Base-by-base conservation (phyloP, 2,797 vertebrate species). In the Cygnus olor region DNA sequence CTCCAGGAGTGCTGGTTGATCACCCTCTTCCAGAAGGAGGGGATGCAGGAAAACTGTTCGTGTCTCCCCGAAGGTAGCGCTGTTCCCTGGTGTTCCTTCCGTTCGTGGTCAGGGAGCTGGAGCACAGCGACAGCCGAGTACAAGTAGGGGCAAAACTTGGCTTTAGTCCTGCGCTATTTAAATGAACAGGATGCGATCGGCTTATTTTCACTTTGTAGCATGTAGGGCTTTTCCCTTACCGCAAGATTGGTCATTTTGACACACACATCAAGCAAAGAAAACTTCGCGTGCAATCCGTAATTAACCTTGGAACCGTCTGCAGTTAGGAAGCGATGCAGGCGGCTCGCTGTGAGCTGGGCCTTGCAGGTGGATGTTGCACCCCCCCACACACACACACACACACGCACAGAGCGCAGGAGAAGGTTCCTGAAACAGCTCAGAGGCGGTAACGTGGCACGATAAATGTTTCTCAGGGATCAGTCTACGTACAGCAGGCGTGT, bases 351-450 rank as follows among this genome's bases (percentile, higher is more conserved):
- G 45, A 1, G 22, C 24, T 4, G 0, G 47, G 40, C 21, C 3
- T 53, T 8, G 0, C 2, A 1, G 30, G 0, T 32, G 14, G 6
- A 10, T 6, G 4, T 2, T 11, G 4, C 2, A 0, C 10, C 60
- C 20, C 38, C 19, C 8, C n/a, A n/a, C n/a, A n/a, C n/a, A n/a
- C n/a, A n/a, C 11, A n/a, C n/a, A n/a, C 9, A 6, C 3, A 0
- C 3, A 5, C 7, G 34, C 27, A 3, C 18, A 4, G 65, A 11
- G 42, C 61, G 45, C 4, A 4, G 18, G 5, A 15, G 30, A 65
- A 51, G 21, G 45, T 14, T 81, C 30, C 34, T 60, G 45, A 28
- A 13, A 7, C 14, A 40, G 19, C 20, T 74, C 0, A 0, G 17
- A 8, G n/a, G 24, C 1, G 0, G 17, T 6, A 9, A 3, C 19